These are phyloP conservation scores for Euwallacea similis DNA, from an alignment of 1,140 invertebrate species.

Conservation along the genomic window DNA sequence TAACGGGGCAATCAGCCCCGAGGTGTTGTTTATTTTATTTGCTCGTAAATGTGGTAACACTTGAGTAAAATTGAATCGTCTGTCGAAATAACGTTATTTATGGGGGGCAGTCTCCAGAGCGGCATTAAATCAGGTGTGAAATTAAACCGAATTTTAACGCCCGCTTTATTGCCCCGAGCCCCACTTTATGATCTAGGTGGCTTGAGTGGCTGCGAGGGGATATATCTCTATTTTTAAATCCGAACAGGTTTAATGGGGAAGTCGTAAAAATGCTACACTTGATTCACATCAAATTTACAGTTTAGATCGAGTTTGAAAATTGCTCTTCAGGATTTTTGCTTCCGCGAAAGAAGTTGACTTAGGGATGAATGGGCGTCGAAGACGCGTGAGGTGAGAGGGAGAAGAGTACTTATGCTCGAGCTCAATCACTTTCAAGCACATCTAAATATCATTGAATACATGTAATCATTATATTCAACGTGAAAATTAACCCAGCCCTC, in stretches of 20 bases:
- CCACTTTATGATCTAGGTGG: slow-evolving; percentile 21
- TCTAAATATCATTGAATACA: too few species aligned
- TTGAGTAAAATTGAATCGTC: slow-evolving; percentile 24
- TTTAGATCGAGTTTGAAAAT: not conserved
- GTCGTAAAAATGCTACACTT: slow-evolving; percentile 14
- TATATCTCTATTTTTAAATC: slow-evolving; percentile 31
- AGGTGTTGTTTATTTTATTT: slow-evolving; percentile 15
- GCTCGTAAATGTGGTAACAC: slow-evolving; percentile 23
- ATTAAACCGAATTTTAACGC: slow-evolving; percentile 38
- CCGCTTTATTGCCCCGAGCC: slow-evolving; percentile 28
- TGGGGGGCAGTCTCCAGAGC: slow-evolving; percentile 20
- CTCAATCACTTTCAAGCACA: too few species aligned
- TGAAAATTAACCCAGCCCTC: too few species aligned
- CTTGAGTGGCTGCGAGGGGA: slow-evolving; percentile 5
- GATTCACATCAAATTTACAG: not conserved
- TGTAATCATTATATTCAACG: too few species aligned
- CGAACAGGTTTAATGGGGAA: slow-evolving; percentile 24
- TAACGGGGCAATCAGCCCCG: not conserved
- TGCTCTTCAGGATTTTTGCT: too few species aligned
- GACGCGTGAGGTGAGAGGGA: too few species aligned
- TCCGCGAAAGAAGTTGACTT: too few species aligned
- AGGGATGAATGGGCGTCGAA: too few species aligned
- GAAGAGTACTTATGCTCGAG: too few species aligned
- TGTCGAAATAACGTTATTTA: slow-evolving; percentile 30
- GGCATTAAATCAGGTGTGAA: slow-evolving; percentile 37